A percentile compares a stretch with the other conserved stretches of the same genome.
phyloP scores from a whole-genome alignment of 2,797 vertebrate genomes.

The Bradypodion pumilum region DNA sequence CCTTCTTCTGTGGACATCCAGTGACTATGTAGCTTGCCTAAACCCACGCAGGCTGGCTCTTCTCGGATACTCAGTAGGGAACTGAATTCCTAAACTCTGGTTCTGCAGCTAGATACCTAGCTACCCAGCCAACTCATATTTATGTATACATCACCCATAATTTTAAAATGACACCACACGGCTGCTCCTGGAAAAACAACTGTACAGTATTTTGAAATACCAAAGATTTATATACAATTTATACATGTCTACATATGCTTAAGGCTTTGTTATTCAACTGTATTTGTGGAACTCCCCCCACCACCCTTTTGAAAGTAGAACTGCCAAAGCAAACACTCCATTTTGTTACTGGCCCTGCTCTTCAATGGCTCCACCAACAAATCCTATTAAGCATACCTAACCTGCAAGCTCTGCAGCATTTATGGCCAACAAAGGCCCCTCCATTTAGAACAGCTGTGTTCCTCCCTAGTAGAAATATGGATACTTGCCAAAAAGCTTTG shows the following conservation, averaged over 20 bases:
- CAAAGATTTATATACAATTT: neutral
- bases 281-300: neutral
- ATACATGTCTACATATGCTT: neutral
- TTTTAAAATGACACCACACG: slow-evolving; percentile 51
- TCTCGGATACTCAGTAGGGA: too few relatives aligned
- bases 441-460: neutral
- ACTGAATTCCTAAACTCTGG: too few relatives aligned
- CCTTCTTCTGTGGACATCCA: too few relatives aligned
- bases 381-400: neutral
- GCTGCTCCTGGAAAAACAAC: neutral
- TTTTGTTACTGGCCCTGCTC: neutral
- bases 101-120: too few relatives aligned
- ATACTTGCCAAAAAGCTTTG: neutral
- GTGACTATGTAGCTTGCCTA: too few relatives aligned
- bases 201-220: fast-evolving
- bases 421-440: neutral
- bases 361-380: neutral
- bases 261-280: neutral
- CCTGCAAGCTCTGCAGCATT: neutral
- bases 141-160: slow-evolving; percentile 2
- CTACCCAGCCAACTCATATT: neutral
- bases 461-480: neutral
- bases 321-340: neutral
- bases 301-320: neutral
- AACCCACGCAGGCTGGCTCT: too few relatives aligned